These are phyloP conservation scores for Heliopora coerulea DNA, from an alignment of 92 coral and sea anemone species.

Conservation along the genomic window DNA sequence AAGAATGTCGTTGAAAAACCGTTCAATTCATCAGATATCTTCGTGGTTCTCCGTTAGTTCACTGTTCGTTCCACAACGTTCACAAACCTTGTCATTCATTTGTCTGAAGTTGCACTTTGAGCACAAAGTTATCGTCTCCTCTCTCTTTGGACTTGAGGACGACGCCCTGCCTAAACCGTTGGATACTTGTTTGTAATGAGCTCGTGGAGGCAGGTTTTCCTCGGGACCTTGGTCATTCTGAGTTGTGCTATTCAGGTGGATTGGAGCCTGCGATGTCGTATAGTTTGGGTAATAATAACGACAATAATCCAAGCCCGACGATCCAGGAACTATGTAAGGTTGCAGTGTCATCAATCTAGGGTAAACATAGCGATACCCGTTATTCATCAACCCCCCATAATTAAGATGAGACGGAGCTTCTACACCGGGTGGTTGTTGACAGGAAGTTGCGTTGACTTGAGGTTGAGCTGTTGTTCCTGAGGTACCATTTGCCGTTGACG, in stretches of 20 bases:
- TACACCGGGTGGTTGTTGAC: background rate
- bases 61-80: constrained; percentile 27
- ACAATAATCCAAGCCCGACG: constrained; percentile 24
- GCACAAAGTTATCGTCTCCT: constrained; percentile 6
- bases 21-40: too few species aligned
- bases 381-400: constrained; percentile 9
- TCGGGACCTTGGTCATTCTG: background rate
- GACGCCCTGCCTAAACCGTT: constrained; percentile 27
- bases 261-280: constrained; percentile 1
- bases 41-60: background rate
- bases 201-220: constrained; percentile 9
- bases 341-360: constrained; percentile 20
- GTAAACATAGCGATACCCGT: constrained; percentile 32
- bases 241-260: background rate
- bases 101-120: constrained; percentile 22
- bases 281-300: constrained; percentile 20
- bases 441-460: background rate
- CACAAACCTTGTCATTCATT: constrained; percentile 24
- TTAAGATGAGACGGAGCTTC: background rate
- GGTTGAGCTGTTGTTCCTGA: background rate
- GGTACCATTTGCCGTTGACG: constrained; percentile 38
- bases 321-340: constrained; percentile 18
- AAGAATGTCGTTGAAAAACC: too few species aligned
- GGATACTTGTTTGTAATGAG: constrained; percentile 11
- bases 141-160: constrained; percentile 32